These are phyloP conservation scores for Arremon brunneinucha DNA, from an alignment of 2,797 vertebrate species.

Conservation along the genomic window DNA sequence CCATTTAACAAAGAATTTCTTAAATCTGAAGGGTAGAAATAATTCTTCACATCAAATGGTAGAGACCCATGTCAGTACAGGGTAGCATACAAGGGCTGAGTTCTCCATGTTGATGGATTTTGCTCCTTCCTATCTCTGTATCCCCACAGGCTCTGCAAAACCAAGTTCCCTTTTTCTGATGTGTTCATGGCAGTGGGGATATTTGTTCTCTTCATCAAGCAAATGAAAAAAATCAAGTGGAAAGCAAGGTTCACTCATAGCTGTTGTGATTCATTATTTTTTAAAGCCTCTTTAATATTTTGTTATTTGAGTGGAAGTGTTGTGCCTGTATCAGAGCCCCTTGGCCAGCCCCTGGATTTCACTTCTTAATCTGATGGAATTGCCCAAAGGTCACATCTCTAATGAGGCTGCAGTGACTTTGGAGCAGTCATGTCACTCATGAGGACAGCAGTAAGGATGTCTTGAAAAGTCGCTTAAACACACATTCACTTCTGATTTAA, in stretches of 20 bases:
- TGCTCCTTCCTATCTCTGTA: neutral
- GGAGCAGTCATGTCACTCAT: neutral
- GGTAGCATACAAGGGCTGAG: neutral
- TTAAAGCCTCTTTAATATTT: neutral
- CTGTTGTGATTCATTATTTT: neutral
- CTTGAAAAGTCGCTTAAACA: neutral
- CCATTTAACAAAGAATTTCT: neutral
- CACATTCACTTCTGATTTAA: neutral
- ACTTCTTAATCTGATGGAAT: slow-evolving; percentile 42
- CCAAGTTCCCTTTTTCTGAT: neutral
- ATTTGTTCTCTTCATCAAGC: neutral
- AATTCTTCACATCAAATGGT: neutral
- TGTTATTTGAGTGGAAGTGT: neutral
- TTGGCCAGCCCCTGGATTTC: slow-evolving; percentile 14
- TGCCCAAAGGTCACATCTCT: slow-evolving; percentile 17
- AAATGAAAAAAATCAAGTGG: neutral
- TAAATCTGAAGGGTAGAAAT: neutral
- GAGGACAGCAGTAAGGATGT: neutral
- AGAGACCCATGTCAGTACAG: neutral
- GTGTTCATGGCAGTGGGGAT: neutral
- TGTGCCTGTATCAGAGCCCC: neutral
- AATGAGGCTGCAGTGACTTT: neutral
- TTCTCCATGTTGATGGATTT: neutral
- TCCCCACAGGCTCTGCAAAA: neutral
- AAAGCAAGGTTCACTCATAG: neutral